Percentiles rank a stretch among this genome's conserved stretches.
phyloP scores from a whole-genome alignment of 2,113 vertebrate species.

The Atherinomorus stipes region DNA sequence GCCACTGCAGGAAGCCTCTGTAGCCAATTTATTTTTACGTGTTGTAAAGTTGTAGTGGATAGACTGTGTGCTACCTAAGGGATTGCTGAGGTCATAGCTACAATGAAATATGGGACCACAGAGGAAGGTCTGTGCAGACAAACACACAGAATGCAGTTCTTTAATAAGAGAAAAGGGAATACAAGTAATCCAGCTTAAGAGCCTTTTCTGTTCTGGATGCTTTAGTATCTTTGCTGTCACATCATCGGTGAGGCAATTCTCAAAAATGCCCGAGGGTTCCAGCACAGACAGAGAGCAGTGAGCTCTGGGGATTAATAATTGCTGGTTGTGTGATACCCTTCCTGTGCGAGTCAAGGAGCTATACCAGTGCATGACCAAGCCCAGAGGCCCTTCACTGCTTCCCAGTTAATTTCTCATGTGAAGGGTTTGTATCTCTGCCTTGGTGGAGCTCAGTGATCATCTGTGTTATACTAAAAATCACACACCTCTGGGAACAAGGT shows the following conservation, averaged over 20 bases:
- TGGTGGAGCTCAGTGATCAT: slow-evolving; percentile 37
- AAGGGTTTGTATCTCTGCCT: slow-evolving; percentile 36
- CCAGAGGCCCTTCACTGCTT: slow-evolving; percentile 43
- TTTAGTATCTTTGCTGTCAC: slow-evolving; percentile 38
- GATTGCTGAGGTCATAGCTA: slow-evolving; percentile 50
- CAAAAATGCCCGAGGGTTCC: slow-evolving; percentile 48
- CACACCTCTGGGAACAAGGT: slow-evolving; percentile 18
- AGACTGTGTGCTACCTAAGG: slow-evolving; percentile 29
- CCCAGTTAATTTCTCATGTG: slow-evolving; percentile 57
- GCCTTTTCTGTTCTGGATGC: slow-evolving; percentile 45
- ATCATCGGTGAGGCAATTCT: slow-evolving; percentile 37
- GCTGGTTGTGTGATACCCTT: slow-evolving; percentile 41
- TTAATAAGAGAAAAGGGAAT: slow-evolving; percentile 51
- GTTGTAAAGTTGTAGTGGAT: slow-evolving; percentile 62
- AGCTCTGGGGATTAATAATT: slow-evolving; percentile 60
- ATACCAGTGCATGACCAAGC: slow-evolving; percentile 52
- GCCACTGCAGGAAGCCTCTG: slow-evolving; percentile 36
- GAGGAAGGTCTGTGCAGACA: slow-evolving; percentile 40
- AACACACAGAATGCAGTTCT: slow-evolving; percentile 57
- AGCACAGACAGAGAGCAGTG: slow-evolving; percentile 40
- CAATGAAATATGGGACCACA: slow-evolving; percentile 52
- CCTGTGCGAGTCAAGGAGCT: slow-evolving; percentile 49
- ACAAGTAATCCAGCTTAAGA: slow-evolving; percentile 53
- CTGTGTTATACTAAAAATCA: slow-evolving; percentile 46
- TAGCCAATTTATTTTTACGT: slow-evolving; percentile 59